These are phyloP conservation scores for Loripinus fragilis DNA, from an alignment of 2,888 invertebrate species.

Conservation along the genomic window DNA sequence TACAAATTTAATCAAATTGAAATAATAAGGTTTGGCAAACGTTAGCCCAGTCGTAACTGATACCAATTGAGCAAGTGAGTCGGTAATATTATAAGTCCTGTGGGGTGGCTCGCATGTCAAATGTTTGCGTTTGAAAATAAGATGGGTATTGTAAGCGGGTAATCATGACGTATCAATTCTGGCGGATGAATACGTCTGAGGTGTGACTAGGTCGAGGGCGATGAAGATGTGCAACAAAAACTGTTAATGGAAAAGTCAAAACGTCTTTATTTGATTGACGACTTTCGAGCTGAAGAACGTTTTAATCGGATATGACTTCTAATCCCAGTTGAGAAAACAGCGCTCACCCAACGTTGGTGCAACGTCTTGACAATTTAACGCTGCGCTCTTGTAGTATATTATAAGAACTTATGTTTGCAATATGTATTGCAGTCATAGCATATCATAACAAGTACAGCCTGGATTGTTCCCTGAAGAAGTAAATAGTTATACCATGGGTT, in stretches of 20 bases:
- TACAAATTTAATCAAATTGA: slow-evolving; percentile 41
- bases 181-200: slow-evolving; percentile 15
- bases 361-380: too few relatives aligned
- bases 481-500: too few relatives aligned
- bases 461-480: too few relatives aligned
- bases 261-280: slow-evolving; percentile 19
- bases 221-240: slow-evolving; percentile 19
- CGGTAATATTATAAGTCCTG: slow-evolving; percentile 27
- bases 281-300: background rate
- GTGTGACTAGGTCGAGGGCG: slow-evolving; percentile 12
- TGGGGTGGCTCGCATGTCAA: slow-evolving; percentile 36
- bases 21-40: slow-evolving; percentile 25
- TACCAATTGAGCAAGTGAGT: slow-evolving; percentile 2
- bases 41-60: slow-evolving; percentile 9
- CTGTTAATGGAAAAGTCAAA: slow-evolving; percentile 25
- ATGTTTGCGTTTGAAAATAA: slow-evolving; percentile 31
- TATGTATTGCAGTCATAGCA: too few relatives aligned
- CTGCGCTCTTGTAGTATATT: too few relatives aligned
- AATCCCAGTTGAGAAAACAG: too few relatives aligned
- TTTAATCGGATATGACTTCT: background rate
- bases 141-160: slow-evolving; percentile 9
- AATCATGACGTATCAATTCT: slow-evolving; percentile 19
- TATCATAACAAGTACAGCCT: too few relatives aligned
- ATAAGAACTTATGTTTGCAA: too few relatives aligned
- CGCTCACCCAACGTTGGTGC: too few relatives aligned